Percentiles rank a stretch among this genome's conserved stretches.
Conservation (phyloP, 2,797 vertebrate genomes). For the Aulostomus chinensis region DNA sequence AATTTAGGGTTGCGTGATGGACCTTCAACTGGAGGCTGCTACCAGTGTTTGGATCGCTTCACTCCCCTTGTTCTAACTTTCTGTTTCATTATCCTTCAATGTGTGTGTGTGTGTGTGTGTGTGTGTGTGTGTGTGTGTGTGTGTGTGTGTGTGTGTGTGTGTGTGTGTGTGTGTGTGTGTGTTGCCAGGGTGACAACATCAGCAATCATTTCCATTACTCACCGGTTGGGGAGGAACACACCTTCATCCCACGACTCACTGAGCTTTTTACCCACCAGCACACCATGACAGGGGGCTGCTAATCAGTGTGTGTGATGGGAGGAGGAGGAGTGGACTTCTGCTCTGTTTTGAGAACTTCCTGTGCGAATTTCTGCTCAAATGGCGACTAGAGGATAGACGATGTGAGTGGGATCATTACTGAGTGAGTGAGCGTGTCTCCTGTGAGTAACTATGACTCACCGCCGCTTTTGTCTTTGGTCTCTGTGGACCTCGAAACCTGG, state of each 20-base stretch:
- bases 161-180: neutral
- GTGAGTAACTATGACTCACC: slow-evolving; percentile 21
- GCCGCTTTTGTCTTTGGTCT: neutral
- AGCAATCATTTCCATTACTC: slow-evolving; percentile 11
- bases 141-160: neutral
- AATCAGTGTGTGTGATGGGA: slow-evolving; percentile 3
- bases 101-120: too few relatives aligned
- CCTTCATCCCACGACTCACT: slow-evolving; percentile 13
- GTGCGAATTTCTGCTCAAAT: slow-evolving; percentile 6
- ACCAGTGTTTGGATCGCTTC: too few relatives aligned
- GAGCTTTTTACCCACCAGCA: slow-evolving; percentile 11
- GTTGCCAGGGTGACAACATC: slow-evolving; percentile 27
- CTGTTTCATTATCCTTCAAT: too few relatives aligned
- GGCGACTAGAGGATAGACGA: neutral
- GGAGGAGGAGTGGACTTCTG: slow-evolving; percentile 1
- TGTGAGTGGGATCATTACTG: slow-evolving; percentile 9
- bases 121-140: too few relatives aligned
- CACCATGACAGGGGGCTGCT: slow-evolving; percentile 7
- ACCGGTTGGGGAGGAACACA: slow-evolving; percentile 2
- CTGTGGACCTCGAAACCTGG: slow-evolving; percentile 4
- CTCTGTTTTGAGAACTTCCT: too few relatives aligned
- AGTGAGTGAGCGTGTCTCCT: slow-evolving; percentile 9
- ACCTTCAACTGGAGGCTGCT: too few relatives aligned
- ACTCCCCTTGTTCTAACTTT: too few relatives aligned
- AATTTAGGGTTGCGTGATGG: too few relatives aligned